Percentiles rank a stretch among this genome's conserved stretches.
phyloP scores from a whole-genome alignment of 2,797 vertebrate species.

The Acrossocheilus wenchowensis region DNA sequence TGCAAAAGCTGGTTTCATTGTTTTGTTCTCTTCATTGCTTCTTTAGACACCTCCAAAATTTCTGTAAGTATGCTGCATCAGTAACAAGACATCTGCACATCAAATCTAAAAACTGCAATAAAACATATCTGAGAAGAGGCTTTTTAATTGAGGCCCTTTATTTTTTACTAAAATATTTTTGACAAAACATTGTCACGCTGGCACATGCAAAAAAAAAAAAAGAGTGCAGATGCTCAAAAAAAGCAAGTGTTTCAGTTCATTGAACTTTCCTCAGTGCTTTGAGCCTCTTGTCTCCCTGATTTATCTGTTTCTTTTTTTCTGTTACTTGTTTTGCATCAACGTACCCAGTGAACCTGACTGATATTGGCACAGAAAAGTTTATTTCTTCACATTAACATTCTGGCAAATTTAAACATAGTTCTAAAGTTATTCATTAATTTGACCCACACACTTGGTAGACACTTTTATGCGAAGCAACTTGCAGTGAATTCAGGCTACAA shows the following conservation, averaged over 20 bases:
- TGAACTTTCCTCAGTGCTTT: neutral
- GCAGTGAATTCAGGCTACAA: neutral
- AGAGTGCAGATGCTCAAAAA: neutral
- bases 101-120: neutral
- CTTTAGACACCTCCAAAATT: neutral
- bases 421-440: neutral
- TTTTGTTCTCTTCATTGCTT: neutral
- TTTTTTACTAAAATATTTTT: neutral
- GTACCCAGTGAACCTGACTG: neutral
- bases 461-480: neutral
- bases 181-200: neutral
- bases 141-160: neutral
- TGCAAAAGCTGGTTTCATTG: neutral
- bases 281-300: slow-evolving; percentile 3
- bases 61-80: neutral
- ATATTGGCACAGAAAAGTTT: neutral
- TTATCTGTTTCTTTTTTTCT: neutral
- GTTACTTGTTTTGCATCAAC: neutral
- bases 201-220: neutral
- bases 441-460: neutral
- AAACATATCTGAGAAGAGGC: neutral
- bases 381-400: neutral
- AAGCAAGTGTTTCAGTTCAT: neutral
- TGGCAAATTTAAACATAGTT: neutral
- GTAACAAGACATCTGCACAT: neutral